Conservation (phyloP, 2,797 vertebrate species). For the Paramormyrops hopkinsi region DNA sequence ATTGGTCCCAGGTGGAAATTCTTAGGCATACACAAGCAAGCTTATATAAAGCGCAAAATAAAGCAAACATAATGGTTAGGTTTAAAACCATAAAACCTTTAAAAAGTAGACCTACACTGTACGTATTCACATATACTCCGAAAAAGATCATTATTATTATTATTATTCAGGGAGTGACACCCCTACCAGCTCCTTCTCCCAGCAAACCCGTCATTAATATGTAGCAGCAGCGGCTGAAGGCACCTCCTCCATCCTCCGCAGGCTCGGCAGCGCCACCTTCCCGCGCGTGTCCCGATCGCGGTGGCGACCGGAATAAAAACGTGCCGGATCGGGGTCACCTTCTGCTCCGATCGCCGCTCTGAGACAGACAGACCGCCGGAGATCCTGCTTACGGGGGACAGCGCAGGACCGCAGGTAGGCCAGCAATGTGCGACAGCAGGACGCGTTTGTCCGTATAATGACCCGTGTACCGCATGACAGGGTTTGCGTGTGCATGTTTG, state of each 20-base stretch:
- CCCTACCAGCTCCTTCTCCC: background rate
- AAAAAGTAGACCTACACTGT: background rate
- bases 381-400: conserved; percentile 33
- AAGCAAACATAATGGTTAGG: background rate
- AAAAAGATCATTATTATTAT: background rate
- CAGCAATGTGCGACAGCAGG: background rate
- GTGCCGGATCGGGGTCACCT: conserved; percentile 63
- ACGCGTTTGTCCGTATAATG: background rate
- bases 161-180: background rate
- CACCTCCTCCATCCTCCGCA: conserved; percentile 46
- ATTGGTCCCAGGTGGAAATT: background rate
- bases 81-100: background rate
- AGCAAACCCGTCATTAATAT: conserved; percentile 18
- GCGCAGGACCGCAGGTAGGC: conserved; percentile 48
- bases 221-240: conserved; percentile 34
- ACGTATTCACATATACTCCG: background rate
- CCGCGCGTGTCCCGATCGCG: conserved; percentile 63
- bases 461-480: background rate
- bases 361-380: conserved; percentile 32
- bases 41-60: background rate
- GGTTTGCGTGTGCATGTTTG: background rate
- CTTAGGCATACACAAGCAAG: background rate
- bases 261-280: conserved; percentile 59
- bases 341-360: conserved; percentile 56
- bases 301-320: conserved; percentile 41